Conservation (phyloP, 2,888 invertebrate genomes). For the Cheilosia variabilis region DNA sequence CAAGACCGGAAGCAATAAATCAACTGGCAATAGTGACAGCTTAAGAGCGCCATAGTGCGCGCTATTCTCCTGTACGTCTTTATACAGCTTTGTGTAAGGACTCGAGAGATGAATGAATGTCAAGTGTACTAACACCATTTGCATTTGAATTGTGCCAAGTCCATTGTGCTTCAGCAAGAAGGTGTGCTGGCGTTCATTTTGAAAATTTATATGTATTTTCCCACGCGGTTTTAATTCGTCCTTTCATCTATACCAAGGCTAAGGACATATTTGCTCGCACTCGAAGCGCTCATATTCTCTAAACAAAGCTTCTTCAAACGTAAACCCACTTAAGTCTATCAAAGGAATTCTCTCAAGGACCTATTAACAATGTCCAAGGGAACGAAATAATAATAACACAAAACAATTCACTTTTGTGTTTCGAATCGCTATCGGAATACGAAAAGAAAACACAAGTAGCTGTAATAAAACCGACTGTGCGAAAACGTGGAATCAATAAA, state of each 20-base stretch:
- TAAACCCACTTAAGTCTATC: constrained; percentile 50
- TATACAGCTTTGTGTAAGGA: constrained; percentile 7
- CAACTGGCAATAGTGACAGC: constrained; percentile 60
- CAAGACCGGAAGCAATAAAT: constrained; percentile 68
- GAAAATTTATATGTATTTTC: no score
- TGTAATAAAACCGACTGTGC: constrained; percentile 4
- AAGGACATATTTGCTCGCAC: constrained; percentile 35
- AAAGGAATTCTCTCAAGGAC: constrained; percentile 24
- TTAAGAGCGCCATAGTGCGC: constrained; percentile 24
- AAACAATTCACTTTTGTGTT: constrained; percentile 39
- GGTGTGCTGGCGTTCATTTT: no score
- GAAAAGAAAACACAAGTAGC: constrained; percentile 18
- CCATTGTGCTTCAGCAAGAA: neutral
- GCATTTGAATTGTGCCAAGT: constrained; percentile 29
- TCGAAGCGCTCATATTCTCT: constrained; percentile 34
- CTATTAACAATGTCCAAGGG: constrained; percentile 34
- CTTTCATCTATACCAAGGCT: constrained; percentile 8
- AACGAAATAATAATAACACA: constrained; percentile 26
- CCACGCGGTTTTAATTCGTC: neutral
- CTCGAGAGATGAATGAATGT: constrained; percentile 37
- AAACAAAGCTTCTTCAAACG: constrained; percentile 45
- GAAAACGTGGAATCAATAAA: constrained; percentile 39
- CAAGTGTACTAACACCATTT: constrained; percentile 39
- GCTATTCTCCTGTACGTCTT: neutral
- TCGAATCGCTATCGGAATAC: neutral